Evolutionary conservation across 2,113 vertebrate species (phyloP), one percentile per base, ranked within the genome.

Genomic region (Xenopus borealis): DNA sequence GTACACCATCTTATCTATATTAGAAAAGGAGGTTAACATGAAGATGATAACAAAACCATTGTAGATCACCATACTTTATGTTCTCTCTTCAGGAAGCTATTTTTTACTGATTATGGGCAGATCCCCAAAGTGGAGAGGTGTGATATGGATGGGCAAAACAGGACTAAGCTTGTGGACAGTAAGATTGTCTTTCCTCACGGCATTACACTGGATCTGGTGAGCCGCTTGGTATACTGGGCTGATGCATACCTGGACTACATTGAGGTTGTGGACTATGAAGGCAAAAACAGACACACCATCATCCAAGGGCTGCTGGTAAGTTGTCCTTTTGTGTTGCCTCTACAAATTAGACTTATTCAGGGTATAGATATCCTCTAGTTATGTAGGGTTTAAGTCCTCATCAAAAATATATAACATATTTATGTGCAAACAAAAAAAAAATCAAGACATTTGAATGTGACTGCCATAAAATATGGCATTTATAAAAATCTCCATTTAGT

Each of bases 221-320:
- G 88, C 90, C 89, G 94, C 18, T 83, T 98, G 27, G 96, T 98
- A 50, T 98, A 98, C 88, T 98, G 97, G 97, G 96, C 96, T 0
- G 97, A 98, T 0, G 97, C 97, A 59, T 98, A 98, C 84, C 92
- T 98, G 85, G 96, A 98, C 87, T 98, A 98, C 78, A 98, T 98
- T 0, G 97, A 98, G 79, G 97, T 98, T 87, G 96, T 98, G 30
- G 95, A 98, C 78, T 98, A 98, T 0, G 97, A 98, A 83, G 97
- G 97, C 85, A 98, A 96, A 81, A 95, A 97, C 88, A 89, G 97
- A 14, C 97, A 98, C 80, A 98, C 96, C 75, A 95, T 98, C 85
- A 98, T 98, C 83, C 97, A 98, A 83, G 95, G 97, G 53, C 92
- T 97, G 78, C 85, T 95, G 93, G 96, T 98, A 89, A 93, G 95